These are phyloP conservation scores for Limnothrissa miodon DNA, from an alignment of 2,113 vertebrate genomes.

Conservation along the genomic window DNA sequence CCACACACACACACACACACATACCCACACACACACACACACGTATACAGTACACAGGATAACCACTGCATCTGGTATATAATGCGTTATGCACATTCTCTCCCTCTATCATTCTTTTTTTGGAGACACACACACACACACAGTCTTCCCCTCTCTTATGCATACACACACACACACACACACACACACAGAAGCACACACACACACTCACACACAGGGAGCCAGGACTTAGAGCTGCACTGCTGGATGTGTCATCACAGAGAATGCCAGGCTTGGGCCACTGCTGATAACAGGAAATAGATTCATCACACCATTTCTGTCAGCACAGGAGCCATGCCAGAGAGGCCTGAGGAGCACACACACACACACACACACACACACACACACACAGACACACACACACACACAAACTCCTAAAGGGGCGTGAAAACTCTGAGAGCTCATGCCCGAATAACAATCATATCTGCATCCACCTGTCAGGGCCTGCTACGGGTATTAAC, in stretches of 20 bases:
- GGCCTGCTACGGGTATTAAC: background rate
- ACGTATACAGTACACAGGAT: no score
- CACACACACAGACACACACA: background rate
- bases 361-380: no score
- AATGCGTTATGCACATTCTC: no score
- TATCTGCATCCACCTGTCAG: background rate
- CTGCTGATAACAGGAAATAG: constrained; percentile 8
- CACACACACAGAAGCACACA: background rate
- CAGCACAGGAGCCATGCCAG: background rate
- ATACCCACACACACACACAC: background rate
- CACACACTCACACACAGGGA: background rate
- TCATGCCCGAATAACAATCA: background rate
- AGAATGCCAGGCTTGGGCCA: constrained; percentile 1
- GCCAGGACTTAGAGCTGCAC: background rate
- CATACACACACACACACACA: background rate
- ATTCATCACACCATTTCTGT: background rate
- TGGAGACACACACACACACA: no score
- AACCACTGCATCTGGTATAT: no score
- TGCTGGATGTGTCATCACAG: background rate
- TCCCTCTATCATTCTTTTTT: background rate
- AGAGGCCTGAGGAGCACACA: background rate
- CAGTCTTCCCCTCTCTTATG: background rate
- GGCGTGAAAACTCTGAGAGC: background rate
- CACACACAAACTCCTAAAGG: background rate
- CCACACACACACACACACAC: constrained; percentile 13